phyloP scores from a whole-genome alignment of 2,113 vertebrate genomes.

The Microcebus murinus region DNA sequence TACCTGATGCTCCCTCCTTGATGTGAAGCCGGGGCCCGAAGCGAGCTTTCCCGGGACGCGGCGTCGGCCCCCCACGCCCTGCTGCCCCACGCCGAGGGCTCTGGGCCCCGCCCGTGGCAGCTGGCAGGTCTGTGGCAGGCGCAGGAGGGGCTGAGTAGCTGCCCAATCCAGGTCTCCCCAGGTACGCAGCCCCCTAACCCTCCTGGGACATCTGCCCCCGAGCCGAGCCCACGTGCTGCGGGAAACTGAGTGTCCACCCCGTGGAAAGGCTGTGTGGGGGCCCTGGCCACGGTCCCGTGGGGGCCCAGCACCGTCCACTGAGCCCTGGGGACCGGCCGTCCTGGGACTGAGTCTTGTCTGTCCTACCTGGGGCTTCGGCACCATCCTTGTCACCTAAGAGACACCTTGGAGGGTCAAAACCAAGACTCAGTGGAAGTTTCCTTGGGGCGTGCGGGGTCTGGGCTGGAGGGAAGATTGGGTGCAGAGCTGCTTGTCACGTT shows the following conservation, averaged over 20 bases:
- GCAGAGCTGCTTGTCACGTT: not conserved
- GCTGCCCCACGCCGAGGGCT: too few species aligned
- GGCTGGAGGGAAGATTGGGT: too few species aligned
- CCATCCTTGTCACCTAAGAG: not conserved
- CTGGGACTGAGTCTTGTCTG: too few species aligned
- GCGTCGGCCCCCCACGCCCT: accelerated
- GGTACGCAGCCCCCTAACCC: not conserved
- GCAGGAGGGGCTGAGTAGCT: not conserved
- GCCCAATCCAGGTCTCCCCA: not conserved
- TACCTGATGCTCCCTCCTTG: accelerated
- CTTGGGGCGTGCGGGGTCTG: accelerated
- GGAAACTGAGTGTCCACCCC: not conserved
- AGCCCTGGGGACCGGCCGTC: not conserved
- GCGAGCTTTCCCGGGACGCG: accelerated
- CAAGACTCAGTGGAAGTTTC: not conserved
- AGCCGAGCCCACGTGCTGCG: accelerated
- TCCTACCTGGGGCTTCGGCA: too few species aligned
- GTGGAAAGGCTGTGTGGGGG: accelerated
- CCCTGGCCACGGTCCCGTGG: not conserved
- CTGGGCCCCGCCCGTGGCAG: accelerated
- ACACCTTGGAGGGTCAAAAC: not conserved
- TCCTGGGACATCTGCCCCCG: not conserved
- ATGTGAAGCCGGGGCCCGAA: accelerated
- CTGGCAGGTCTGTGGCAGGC: not conserved
- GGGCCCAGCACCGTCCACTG: accelerated